Evolutionary conservation across 2,113 vertebrate genomes (phyloP), one percentile per base, ranked within the genome.

Genomic region (Jaculus jaculus): DNA sequence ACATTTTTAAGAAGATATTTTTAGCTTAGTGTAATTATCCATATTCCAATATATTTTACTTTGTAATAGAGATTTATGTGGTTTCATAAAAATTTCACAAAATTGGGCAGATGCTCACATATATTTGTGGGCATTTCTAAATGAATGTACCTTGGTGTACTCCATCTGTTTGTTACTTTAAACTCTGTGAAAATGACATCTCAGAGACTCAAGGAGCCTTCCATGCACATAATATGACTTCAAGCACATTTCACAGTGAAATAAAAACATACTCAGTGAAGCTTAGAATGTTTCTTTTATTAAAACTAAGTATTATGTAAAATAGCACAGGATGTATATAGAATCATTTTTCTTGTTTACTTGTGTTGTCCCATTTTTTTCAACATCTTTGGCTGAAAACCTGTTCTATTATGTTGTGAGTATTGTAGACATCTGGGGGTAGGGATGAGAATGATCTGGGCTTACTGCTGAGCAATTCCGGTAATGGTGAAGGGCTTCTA

Each of bases 351-450:
- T 95, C 75, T 91, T 93, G 34, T 95, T 93, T 85, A 85, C 51
- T 84, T 87, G 72, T 71, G 68, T 78, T 93, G 54, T 15, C 61
- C 60, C 96, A 34, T 89, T 63, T 3, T 91, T 87, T 80, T 89
- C 39, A 75, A 72, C 84, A 60, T 91, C 77, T 92, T 74, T 79
- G 90, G 75, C 84, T 96, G 95, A 97, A 96, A 97, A 97, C 95
- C 87, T 90, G 85, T 95, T 94, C 93, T 96, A 92, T 96, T 96
- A 94, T 87, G 60, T 96, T 95, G 97, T 98, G 97, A 97, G 96
- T 97, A 95, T 71, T 94, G 74, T 92, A 94, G 93, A 94, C 88
- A 95, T 96, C 94, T 68, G 81, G 32, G 78, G 3, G 58, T n/a
- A 90, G 84, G 96, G 95, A 54, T 54, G 20, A 78, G 37, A 81